These are phyloP conservation scores for Athene cunicularia DNA, from an alignment of 2,113 vertebrate species.

Conservation along the genomic window DNA sequence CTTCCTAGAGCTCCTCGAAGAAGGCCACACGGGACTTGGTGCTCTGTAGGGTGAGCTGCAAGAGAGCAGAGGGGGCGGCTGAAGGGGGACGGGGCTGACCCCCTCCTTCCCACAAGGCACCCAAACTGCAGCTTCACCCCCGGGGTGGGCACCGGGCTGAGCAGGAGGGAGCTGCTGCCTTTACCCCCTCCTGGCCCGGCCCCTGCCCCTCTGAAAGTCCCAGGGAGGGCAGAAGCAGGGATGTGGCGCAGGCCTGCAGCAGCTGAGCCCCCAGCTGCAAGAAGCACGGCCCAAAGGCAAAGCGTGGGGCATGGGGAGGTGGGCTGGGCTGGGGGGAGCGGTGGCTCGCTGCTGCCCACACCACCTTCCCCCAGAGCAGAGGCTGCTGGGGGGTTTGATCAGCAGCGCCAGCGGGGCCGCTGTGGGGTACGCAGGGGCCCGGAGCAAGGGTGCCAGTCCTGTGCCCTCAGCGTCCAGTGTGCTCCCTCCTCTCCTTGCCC, in stretches of 20 bases:
- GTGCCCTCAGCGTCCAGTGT: background rate
- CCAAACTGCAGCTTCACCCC: background rate
- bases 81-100: background rate
- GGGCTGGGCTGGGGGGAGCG: fast-evolving
- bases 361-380: too few species aligned
- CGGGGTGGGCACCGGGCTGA: background rate
- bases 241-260: background rate
- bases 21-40: conserved; percentile 94
- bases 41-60: conserved; percentile 94
- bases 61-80: conserved; percentile 58
- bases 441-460: background rate
- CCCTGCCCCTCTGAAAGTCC: fast-evolving
- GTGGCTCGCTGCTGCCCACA: background rate
- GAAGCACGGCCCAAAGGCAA: background rate
- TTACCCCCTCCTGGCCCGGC: background rate
- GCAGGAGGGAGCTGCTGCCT: background rate
- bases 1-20: conserved; percentile 91
- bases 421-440: fast-evolving
- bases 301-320: background rate
- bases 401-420: too few species aligned
- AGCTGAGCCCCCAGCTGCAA: background rate
- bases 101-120: background rate
- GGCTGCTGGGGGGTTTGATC: background rate
- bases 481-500: background rate
- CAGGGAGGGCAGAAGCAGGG: background rate